Percentiles rank a stretch among this genome's conserved stretches.
phyloP scores from a whole-genome alignment of 2,113 vertebrate genomes.

The Rhadina sibilatrix region DNA sequence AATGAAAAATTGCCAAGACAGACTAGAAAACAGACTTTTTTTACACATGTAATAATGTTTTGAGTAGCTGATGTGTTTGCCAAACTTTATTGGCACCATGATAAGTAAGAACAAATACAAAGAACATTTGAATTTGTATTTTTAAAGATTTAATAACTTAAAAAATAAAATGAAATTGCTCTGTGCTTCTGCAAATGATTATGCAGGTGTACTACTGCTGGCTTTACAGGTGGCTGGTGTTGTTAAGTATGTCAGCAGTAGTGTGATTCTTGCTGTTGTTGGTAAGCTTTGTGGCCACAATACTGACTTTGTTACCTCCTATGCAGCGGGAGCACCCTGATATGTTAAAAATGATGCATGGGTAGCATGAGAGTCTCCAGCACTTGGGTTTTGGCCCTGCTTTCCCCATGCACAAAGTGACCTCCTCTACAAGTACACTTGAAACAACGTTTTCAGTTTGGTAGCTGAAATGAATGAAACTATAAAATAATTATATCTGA shows the following conservation, averaged over 20 bases:
- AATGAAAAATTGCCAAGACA: not conserved
- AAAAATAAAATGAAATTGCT: not conserved
- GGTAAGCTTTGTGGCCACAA: not conserved
- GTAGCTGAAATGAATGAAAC: not conserved
- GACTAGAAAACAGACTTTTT: not conserved
- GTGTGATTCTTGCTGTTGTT: not conserved
- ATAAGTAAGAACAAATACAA: not conserved
- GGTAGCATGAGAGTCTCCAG: not conserved
- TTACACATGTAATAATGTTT: rapidly evolving
- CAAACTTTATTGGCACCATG: not conserved
- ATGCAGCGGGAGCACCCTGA: not conserved
- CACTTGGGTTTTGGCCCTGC: not conserved
- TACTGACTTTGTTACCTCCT: not conserved
- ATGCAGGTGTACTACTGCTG: not conserved
- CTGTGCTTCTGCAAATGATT: not conserved
- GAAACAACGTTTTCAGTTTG: not conserved
- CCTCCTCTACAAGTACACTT: not conserved
- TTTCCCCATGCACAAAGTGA: not conserved
- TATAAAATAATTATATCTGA: not conserved
- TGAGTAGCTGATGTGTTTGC: not conserved
- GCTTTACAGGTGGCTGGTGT: not conserved
- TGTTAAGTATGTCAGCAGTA: not conserved
- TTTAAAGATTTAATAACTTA: not conserved
- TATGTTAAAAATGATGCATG: not conserved
- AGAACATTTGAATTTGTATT: not conserved